Percentiles rank a stretch among this genome's conserved stretches.
These are phyloP conservation scores for Hesperophylax magnus DNA, from an alignment of 1,140 invertebrate genomes.

Conservation along the genomic window DNA sequence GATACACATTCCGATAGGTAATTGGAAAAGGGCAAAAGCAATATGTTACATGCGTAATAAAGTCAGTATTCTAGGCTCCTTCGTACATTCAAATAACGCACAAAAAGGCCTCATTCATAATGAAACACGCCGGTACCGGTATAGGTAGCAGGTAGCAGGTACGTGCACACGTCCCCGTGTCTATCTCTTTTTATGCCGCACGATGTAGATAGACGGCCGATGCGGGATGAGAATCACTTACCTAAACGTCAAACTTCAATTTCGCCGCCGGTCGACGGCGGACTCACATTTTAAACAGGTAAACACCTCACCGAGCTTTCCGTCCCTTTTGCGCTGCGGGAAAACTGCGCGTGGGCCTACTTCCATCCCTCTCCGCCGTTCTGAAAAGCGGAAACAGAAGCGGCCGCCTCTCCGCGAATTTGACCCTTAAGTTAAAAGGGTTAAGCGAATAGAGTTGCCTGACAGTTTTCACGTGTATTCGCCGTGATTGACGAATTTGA, in stretches of 20 bases:
- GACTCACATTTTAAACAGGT: slow-evolving; percentile 48
- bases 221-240: slow-evolving; percentile 43
- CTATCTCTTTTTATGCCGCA: neutral
- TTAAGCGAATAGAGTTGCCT: slow-evolving; percentile 33
- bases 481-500: neutral
- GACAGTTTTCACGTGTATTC: slow-evolving; percentile 29
- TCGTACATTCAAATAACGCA: slow-evolving; percentile 31
- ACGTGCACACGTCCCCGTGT: neutral
- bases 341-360: slow-evolving; percentile 6
- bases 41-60: slow-evolving; percentile 7
- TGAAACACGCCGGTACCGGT: neutral
- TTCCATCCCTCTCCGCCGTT: slow-evolving; percentile 29
- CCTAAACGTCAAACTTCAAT: slow-evolving; percentile 49
- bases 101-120: slow-evolving; percentile 30
- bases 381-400: slow-evolving; percentile 40
- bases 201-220: slow-evolving; percentile 15
- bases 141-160: no score
- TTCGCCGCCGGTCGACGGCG: slow-evolving; percentile 42
- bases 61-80: slow-evolving; percentile 15
- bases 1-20: slow-evolving; percentile 7
- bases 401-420: slow-evolving; percentile 35
- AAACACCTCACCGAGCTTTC: slow-evolving; percentile 36
- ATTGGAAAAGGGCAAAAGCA: slow-evolving; percentile 28
- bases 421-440: slow-evolving; percentile 38
- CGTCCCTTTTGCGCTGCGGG: slow-evolving; percentile 12